A percentile compares a stretch with the other conserved stretches of the same genome.
These are phyloP conservation scores for Trissoscelio sp. DNA, from an alignment of 2,888 invertebrate species.

Conservation along the genomic window DNA sequence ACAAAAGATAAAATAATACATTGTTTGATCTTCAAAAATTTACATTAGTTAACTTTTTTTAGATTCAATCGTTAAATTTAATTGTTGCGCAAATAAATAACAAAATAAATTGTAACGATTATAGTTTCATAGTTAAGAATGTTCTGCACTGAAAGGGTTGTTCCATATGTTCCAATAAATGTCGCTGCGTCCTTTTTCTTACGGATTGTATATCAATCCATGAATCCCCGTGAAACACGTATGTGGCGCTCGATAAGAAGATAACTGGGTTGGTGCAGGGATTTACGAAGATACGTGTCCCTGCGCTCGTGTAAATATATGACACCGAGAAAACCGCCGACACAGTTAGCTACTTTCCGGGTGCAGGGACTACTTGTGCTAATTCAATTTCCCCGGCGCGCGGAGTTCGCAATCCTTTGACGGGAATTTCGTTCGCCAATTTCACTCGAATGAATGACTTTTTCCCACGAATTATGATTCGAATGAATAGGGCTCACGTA, in stretches of 20 bases:
- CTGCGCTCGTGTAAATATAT: conserved; percentile 46
- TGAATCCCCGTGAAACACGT: conserved; percentile 30
- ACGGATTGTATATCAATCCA: conserved; percentile 37
- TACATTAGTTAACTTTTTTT: too few relatives aligned
- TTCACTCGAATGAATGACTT: conserved; percentile 29
- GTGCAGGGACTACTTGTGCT: conserved; percentile 49
- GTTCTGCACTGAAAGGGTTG: not conserved
- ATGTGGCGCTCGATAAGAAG: conserved; percentile 37
- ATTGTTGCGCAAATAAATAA: too few relatives aligned
- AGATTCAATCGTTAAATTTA: too few relatives aligned
- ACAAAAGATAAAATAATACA: too few relatives aligned
- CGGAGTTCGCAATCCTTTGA: conserved; percentile 49
- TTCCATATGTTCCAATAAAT: conserved; percentile 4
- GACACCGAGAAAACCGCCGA: conserved; percentile 47
- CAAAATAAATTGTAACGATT: too few relatives aligned
- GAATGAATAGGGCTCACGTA: conserved; percentile 3
- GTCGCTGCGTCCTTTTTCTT: conserved; percentile 13
- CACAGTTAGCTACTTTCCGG: conserved; percentile 60
- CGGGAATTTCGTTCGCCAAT: conserved; percentile 36
- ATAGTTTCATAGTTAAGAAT: too few relatives aligned
- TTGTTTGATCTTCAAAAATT: too few relatives aligned
- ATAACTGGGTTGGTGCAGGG: conserved; percentile 30
- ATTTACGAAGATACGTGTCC: conserved; percentile 52
- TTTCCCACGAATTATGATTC: conserved; percentile 47
- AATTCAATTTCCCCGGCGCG: conserved; percentile 55